Conservation (phyloP, 2,113 vertebrate genomes). For the Aix galericulata region DNA sequence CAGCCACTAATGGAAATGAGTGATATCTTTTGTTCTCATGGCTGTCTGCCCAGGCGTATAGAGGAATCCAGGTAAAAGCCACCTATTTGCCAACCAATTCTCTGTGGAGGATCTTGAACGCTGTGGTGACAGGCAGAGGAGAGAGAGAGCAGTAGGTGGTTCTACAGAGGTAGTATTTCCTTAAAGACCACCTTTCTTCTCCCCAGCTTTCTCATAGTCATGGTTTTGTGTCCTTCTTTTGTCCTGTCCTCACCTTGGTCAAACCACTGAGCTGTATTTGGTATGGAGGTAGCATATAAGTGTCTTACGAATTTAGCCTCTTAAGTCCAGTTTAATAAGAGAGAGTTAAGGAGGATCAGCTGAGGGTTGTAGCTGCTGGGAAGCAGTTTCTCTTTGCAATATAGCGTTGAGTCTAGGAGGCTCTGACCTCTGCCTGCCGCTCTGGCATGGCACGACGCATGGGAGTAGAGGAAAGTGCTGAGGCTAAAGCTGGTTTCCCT, state of each 20-base stretch:
- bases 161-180: neutral
- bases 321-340: neutral
- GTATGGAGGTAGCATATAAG: rapidly evolving
- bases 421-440: neutral
- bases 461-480: neutral
- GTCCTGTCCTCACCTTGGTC: neutral
- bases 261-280: neutral
- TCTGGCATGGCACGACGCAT: neutral
- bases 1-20: slow-evolving; percentile 69
- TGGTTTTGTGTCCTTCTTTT: neutral
- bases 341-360: neutral
- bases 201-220: neutral
- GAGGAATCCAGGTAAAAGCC: slow-evolving; percentile 54
- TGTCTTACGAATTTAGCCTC: neutral
- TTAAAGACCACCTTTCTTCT: neutral
- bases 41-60: slow-evolving; percentile 49
- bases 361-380: neutral
- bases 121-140: neutral
- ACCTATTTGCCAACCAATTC: slow-evolving; percentile 24
- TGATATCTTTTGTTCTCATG: slow-evolving; percentile 59
- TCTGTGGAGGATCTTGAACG: neutral
- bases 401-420: neutral
- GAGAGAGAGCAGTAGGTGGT: neutral
- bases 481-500: neutral
- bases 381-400: neutral